These are phyloP conservation scores for Argyra leucocephala DNA, from an alignment of 2,888 invertebrate species.

Conservation along the genomic window DNA sequence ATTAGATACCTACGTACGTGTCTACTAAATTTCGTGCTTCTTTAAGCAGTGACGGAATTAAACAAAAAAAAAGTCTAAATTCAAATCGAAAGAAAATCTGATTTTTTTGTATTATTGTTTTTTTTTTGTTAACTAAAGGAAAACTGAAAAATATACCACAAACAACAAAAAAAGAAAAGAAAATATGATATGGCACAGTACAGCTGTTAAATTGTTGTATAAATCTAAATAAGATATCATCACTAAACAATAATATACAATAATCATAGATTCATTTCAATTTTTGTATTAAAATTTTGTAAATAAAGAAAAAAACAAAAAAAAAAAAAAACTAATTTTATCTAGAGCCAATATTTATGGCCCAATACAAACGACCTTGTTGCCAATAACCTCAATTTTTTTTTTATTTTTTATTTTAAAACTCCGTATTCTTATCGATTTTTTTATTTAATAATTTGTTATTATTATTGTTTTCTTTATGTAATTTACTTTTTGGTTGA, in stretches of 20 bases:
- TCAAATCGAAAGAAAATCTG: too few species aligned
- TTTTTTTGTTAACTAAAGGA: too few species aligned
- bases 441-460: not conserved
- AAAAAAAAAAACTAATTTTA: not conserved
- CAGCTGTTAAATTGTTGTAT: too few species aligned
- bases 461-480: not conserved
- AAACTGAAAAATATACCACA: too few species aligned
- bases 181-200: too few species aligned
- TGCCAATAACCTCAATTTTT: slow-evolving; percentile 11
- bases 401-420: not conserved
- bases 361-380: slow-evolving; percentile 8
- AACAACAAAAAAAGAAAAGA: too few species aligned
- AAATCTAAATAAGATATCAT: too few species aligned
- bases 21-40: too few species aligned
- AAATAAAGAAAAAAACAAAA: not conserved
- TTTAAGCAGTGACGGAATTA: too few species aligned
- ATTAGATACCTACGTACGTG: too few species aligned
- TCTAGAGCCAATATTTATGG: not conserved
- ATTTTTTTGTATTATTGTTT: too few species aligned
- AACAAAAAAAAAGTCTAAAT: too few species aligned
- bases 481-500: not conserved
- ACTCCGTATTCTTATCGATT: not conserved
- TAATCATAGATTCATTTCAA: not conserved
- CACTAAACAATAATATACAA: not conserved
- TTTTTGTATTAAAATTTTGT: slow-evolving; percentile 4